Base-by-base conservation (phyloP, 2,797 vertebrate genomes). In the Cynodonichthys magdalenae region DNA sequence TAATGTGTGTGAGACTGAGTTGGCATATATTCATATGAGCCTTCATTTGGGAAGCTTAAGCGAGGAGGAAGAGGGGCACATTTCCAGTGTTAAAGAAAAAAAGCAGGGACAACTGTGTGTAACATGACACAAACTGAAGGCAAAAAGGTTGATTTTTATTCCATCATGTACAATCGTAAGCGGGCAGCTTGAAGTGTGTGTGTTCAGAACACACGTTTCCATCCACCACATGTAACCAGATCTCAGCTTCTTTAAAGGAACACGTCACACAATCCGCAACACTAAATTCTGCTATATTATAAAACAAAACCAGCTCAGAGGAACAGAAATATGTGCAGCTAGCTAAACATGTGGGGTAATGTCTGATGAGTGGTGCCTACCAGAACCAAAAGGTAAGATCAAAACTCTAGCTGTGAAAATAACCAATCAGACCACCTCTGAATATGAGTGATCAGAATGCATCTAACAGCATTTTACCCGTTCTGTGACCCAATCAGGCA, bases 11-110 rank as follows among this genome's bases (percentile, higher is more conserved):
- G 71, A 80, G 71, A 74, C 76, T 69, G 58, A 72, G 75, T 58
- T 78, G 81, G 79, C 79, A 86, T 64, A 85, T 75, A 66, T 66
- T 66, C 59, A 36, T 84, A 78, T 82, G 64, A 77, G 69, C 66
- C 64, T 89, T 83, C 76, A 67, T 52, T 63, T 69, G 61, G 63
- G 66, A 75, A 80, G 63, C 58, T 49, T 74, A 61, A 56, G 80
- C 66, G 71, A 80, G 62, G 72, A 80, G 67, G 60, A 72, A 17
- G 34, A 11, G 9, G 71, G 74, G 70, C 57, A 64, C 47, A 74
- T 54, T 59, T 79, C 15, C 52, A 67, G 60, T 44, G 63, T 71
- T 74, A 36, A 28, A 68, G 64, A 66, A 61, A 44, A 61, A 42
- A 69, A 24, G 18, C 57, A 71, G 62, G 42, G 42, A 66, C 19